These are phyloP conservation scores for Decapterus maruadsi DNA, from an alignment of 2,797 vertebrate genomes.

Conservation along the genomic window DNA sequence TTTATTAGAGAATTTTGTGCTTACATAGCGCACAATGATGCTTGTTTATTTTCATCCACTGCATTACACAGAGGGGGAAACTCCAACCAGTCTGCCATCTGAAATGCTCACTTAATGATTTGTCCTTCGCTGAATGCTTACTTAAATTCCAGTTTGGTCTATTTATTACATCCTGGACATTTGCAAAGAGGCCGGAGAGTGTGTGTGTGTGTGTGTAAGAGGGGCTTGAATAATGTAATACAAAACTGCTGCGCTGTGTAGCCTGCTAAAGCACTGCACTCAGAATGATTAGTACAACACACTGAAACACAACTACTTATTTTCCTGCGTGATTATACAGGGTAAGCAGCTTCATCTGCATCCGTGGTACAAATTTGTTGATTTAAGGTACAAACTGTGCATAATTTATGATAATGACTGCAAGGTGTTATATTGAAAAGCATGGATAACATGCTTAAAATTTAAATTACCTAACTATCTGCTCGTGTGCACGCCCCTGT, in stretches of 20 bases:
- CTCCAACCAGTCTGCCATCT: conserved; percentile 18
- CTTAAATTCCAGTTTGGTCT: conserved; percentile 38
- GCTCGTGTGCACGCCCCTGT: not conserved
- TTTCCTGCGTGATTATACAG: conserved; percentile 53
- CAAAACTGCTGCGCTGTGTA: conserved; percentile 53
- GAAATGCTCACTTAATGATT: conserved; percentile 38
- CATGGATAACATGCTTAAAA: conserved; percentile 15
- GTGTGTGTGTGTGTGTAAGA: conserved; percentile 32
- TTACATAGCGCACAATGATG: conserved; percentile 5
- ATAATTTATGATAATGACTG: conserved; percentile 55
- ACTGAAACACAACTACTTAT: conserved; percentile 58
- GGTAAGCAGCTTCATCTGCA: conserved; percentile 66
- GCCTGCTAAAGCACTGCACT: conserved; percentile 58
- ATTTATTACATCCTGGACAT: conserved; percentile 49
- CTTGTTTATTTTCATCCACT: conserved; percentile 1
- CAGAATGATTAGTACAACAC: conserved; percentile 74
- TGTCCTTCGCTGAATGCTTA: conserved; percentile 18
- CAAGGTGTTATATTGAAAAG: conserved; percentile 33
- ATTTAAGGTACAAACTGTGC: conserved; percentile 54
- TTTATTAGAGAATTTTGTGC: conserved; percentile 5
- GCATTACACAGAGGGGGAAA: not conserved
- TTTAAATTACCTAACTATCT: conserved; percentile 1
- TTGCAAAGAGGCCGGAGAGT: conserved; percentile 40
- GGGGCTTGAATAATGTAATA: conserved; percentile 63
- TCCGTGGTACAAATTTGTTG: conserved; percentile 46